phyloP scores from a whole-genome alignment of 2,888 invertebrate species.

The Lagria hirta region DNA sequence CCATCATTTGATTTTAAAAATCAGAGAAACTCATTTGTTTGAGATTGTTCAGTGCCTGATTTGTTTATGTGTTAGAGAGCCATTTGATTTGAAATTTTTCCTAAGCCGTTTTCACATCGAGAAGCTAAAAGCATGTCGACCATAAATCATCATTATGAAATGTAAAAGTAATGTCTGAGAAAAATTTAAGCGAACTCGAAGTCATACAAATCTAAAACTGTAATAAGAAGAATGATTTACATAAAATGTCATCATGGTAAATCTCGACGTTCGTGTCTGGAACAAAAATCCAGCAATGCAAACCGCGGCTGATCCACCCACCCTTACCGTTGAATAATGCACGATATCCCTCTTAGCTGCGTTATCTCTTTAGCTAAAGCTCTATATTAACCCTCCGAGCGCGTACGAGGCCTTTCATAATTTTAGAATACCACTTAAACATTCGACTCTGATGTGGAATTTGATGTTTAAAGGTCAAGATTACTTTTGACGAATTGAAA shows the following conservation, averaged over 20 bases:
- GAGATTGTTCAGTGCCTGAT: no score
- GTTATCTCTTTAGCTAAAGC: constrained; percentile 38
- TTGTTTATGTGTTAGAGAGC: constrained; percentile 18
- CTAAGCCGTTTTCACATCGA: constrained; percentile 9
- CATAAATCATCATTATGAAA: constrained; percentile 28
- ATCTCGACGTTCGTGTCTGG: constrained; percentile 36
- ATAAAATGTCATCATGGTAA: constrained; percentile 43
- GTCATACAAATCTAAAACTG: constrained; percentile 38
- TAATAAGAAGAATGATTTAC: constrained; percentile 46
- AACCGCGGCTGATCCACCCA: constrained; percentile 31
- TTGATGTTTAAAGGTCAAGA: constrained; percentile 27
- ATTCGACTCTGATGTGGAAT: constrained; percentile 1
- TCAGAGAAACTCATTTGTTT: no score
- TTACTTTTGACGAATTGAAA: constrained; percentile 28
- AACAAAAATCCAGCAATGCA: constrained; percentile 34
- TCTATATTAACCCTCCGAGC: constrained; percentile 28
- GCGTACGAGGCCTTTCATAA: constrained; percentile 28
- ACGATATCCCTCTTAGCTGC: constrained; percentile 33
- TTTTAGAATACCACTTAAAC: constrained; percentile 25
- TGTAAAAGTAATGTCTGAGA: constrained; percentile 29
- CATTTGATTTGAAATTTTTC: constrained; percentile 15
- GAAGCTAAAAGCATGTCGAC: constrained; percentile 21
- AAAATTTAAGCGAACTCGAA: constrained; percentile 29
- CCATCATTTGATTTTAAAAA: no score
- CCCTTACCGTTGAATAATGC: constrained; percentile 34